A percentile compares a stretch with the other conserved stretches of the same genome.
Conservation (phyloP, 1,140 invertebrate species). For the Macrobrachium rosenbergii region DNA sequence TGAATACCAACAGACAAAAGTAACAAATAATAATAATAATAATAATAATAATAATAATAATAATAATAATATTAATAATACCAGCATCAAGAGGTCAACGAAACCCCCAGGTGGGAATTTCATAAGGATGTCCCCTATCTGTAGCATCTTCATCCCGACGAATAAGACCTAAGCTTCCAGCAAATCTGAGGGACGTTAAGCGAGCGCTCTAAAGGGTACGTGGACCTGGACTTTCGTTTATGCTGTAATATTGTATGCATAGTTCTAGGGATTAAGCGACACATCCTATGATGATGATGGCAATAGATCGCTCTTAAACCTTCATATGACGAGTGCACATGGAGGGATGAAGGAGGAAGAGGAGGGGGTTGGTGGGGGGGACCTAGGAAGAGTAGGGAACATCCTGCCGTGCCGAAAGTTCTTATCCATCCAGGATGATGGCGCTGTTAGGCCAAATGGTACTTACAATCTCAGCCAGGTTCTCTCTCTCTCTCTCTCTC, state of each 20-base stretch:
- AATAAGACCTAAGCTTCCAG: neutral
- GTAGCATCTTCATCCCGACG: neutral
- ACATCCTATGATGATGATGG: neutral
- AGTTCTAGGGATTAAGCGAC: neutral
- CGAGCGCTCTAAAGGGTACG: neutral
- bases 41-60: no score
- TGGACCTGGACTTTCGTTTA: neutral
- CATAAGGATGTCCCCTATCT: neutral
- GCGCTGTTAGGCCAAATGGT: no score
- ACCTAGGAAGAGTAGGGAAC: no score
- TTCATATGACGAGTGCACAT: neutral
- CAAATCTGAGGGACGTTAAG: neutral
- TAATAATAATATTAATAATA: no score
- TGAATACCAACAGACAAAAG: no score
- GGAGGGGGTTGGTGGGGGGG: no score
- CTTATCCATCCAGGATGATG: neutral
- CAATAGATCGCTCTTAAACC: slow-evolving; percentile 12
- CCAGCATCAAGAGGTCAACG: no score
- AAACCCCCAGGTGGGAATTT: no score
- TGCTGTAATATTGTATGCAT: slow-evolving; percentile 20
- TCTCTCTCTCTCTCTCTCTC: no score
- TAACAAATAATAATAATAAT: no score
- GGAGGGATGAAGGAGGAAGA: neutral
- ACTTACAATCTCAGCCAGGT: no score
- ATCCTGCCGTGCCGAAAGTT: no score